Evolutionary conservation across 2,113 vertebrate genomes (phyloP).

Genomic region (Crotalus viridis): DNA sequence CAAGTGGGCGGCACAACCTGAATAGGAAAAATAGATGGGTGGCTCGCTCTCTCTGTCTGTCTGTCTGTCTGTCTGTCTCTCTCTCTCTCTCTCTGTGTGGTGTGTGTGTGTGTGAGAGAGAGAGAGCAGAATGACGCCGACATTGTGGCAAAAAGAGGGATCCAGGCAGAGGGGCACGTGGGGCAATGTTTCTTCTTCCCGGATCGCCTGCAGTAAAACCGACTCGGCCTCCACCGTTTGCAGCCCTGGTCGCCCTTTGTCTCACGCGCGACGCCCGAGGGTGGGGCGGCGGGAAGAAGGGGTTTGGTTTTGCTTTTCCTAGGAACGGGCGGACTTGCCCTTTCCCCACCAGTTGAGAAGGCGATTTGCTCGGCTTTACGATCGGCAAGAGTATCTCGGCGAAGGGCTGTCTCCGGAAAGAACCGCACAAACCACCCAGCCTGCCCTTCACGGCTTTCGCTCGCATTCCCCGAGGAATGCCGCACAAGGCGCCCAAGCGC

Average conservation of each 20-base stretch:
- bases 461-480: background rate
- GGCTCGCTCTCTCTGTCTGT: too few species aligned
- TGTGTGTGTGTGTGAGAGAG: too few species aligned
- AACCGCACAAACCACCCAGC: background rate
- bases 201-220: too few species aligned
- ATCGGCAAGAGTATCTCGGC: background rate
- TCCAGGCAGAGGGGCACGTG: background rate
- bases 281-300: conserved; percentile 3
- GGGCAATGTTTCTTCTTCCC: too few species aligned
- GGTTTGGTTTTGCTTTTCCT: background rate
- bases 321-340: conserved; percentile 34
- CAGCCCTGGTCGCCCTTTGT: conserved; percentile 41
- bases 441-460: background rate
- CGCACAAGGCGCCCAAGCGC: background rate
- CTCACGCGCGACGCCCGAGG: background rate
- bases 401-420: background rate
- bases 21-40: background rate
- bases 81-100: too few species aligned
- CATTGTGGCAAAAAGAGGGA: background rate
- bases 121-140: background rate
- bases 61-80: too few species aligned
- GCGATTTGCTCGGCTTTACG: conserved; percentile 61
- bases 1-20: background rate
- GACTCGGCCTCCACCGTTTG: background rate
- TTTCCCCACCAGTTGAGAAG: conserved; percentile 19